These are phyloP conservation scores for Dendrolimus kikuchii DNA, from an alignment of 1,140 invertebrate genomes.

Conservation along the genomic window DNA sequence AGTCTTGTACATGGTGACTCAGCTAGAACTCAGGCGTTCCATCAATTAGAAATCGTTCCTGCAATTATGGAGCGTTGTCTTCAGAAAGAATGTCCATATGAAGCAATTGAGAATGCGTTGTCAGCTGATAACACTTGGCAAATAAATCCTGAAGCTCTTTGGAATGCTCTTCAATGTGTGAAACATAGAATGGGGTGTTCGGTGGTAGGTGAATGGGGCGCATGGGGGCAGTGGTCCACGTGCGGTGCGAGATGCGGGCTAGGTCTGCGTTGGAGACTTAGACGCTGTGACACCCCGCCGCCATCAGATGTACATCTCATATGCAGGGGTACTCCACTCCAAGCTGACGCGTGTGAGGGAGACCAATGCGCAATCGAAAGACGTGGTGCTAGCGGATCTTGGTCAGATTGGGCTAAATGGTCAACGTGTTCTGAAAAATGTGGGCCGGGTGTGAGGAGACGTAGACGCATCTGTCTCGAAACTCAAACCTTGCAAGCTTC, in stretches of 20 bases:
- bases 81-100: conserved; percentile 45
- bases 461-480: conserved; percentile 44
- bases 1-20: conserved; percentile 34
- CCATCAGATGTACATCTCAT: conserved; percentile 36
- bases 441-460: conserved; percentile 38
- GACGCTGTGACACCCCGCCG: conserved; percentile 47
- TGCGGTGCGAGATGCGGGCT: conserved; percentile 53
- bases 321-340: conserved; percentile 45
- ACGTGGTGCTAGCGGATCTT: conserved; percentile 26
- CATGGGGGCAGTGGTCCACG: conserved; percentile 48
- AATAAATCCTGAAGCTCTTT: conserved; percentile 44
- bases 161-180: conserved; percentile 56
- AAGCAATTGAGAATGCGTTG: conserved; percentile 42
- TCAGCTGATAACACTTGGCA: conserved; percentile 53
- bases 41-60: conserved; percentile 45
- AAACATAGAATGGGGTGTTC: conserved; percentile 55
- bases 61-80: conserved; percentile 49
- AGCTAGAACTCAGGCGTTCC: conserved; percentile 33
- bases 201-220: conserved; percentile 46
- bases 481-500: conserved; percentile 18
- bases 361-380: conserved; percentile 49
- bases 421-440: conserved; percentile 51
- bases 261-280: conserved; percentile 42
- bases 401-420: conserved; percentile 52
- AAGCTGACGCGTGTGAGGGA: conserved; percentile 43